Percentiles rank a stretch among this genome's conserved stretches.
These are phyloP conservation scores for Corvus hawaiiensis DNA, from an alignment of 2,113 vertebrate genomes.

Conservation along the genomic window DNA sequence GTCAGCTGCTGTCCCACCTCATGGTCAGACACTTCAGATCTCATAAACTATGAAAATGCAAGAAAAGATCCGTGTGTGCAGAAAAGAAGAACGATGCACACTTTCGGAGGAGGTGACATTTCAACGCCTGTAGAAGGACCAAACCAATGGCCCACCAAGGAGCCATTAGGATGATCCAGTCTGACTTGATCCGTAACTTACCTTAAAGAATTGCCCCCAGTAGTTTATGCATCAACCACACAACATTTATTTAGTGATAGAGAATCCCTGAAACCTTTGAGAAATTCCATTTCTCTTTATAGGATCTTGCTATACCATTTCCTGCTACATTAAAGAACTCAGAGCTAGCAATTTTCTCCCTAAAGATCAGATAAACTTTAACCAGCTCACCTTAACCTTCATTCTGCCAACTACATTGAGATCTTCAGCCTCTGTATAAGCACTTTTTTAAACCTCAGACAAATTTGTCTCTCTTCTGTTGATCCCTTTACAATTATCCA, in stretches of 20 bases:
- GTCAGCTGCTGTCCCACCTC: not conserved
- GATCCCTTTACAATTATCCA: not conserved
- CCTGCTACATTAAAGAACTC: not conserved
- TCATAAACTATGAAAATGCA: not conserved
- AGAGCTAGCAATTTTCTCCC: not conserved
- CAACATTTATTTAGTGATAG: conserved; percentile 1
- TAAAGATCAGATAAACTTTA: not conserved
- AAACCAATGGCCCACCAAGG: not conserved
- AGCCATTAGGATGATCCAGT: not conserved
- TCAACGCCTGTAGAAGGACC: not conserved
- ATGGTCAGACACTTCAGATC: not conserved
- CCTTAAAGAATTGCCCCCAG: not conserved
- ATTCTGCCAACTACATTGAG: not conserved
- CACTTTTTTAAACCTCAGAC: not conserved
- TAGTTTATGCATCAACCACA: not conserved
- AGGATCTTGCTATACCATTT: not conserved
- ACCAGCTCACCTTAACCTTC: not conserved
- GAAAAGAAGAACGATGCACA: not conserved
- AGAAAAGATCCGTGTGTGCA: not conserved
- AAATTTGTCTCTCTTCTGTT: not conserved
- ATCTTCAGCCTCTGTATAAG: not conserved
- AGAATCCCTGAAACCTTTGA: not conserved
- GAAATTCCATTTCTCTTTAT: not conserved
- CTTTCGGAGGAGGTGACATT: not conserved
- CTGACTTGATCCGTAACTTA: not conserved